phyloP scores from a whole-genome alignment of 2,888 invertebrate species.

The Exocentrus adspersus region DNA sequence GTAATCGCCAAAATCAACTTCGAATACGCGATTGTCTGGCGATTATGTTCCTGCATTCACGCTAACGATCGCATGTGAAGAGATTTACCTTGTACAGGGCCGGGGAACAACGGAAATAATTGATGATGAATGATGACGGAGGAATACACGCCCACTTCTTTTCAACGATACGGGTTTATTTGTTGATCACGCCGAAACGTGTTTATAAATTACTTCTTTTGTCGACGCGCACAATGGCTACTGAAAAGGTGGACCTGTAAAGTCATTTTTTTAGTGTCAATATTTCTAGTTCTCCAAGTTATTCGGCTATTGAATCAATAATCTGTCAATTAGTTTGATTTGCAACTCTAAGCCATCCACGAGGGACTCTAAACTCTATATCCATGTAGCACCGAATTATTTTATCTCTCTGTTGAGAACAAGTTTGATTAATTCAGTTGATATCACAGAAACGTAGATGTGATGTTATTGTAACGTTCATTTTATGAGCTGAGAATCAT shows the following conservation, averaged over 20 bases:
- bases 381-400: no score
- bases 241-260: neutral
- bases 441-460: no score
- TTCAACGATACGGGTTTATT: conserved; percentile 41
- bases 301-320: no score
- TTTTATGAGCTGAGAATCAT: no score
- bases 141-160: conserved; percentile 42
- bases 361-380: no score
- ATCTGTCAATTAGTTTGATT: no score
- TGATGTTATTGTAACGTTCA: no score
- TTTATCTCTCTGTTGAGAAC: no score
- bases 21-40: conserved; percentile 18
- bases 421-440: no score
- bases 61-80: conserved; percentile 13
- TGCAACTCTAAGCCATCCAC: no score
- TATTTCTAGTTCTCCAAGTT: neutral
- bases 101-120: conserved; percentile 34
- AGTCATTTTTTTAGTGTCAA: conserved; percentile 1
- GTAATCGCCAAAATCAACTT: conserved; percentile 24
- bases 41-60: conserved; percentile 24
- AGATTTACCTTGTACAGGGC: conserved; percentile 16
- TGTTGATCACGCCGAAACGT: conserved; percentile 26
- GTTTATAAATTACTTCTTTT: conserved; percentile 21
- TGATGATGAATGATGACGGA: conserved; percentile 44
- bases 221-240: neutral